These are phyloP conservation scores for Galaxea fascicularis DNA, from an alignment of 92 coral and sea anemone genomes.

Conservation along the genomic window DNA sequence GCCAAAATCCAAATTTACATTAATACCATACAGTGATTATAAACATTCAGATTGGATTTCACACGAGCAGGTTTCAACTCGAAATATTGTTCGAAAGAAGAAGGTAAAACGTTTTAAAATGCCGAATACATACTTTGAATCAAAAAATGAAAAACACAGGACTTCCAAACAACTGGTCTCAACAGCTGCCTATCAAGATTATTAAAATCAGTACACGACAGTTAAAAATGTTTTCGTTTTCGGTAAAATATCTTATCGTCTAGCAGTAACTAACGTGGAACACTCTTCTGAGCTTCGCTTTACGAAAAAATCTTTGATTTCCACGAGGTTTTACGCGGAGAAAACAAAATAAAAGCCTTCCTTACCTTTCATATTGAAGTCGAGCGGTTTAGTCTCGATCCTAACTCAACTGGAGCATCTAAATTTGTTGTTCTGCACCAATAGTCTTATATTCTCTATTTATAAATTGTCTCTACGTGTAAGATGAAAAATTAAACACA, in stretches of 20 bases:
- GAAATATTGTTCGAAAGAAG: no score
- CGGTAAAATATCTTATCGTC: not conserved
- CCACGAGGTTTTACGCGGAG: not conserved
- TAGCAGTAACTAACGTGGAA: not conserved
- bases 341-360: not conserved
- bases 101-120: not conserved
- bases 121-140: not conserved
- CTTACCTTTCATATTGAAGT: conserved; percentile 29
- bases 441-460: not conserved
- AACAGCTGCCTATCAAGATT: not conserved
- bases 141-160: not conserved
- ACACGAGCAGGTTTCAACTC: no score
- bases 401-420: not conserved
- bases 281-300: not conserved
- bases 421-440: not conserved
- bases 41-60: no score
- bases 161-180: not conserved
- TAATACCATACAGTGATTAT: no score
- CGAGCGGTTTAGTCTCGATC: not conserved
- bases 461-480: conserved; percentile 22
- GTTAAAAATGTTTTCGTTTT: conserved; percentile 13
- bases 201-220: conserved; percentile 3
- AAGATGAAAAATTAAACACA: conserved; percentile 20
- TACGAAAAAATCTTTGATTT: not conserved
- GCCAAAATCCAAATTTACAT: no score